phyloP scores from a whole-genome alignment of 2,797 vertebrate genomes.

The Salmo trutta region DNA sequence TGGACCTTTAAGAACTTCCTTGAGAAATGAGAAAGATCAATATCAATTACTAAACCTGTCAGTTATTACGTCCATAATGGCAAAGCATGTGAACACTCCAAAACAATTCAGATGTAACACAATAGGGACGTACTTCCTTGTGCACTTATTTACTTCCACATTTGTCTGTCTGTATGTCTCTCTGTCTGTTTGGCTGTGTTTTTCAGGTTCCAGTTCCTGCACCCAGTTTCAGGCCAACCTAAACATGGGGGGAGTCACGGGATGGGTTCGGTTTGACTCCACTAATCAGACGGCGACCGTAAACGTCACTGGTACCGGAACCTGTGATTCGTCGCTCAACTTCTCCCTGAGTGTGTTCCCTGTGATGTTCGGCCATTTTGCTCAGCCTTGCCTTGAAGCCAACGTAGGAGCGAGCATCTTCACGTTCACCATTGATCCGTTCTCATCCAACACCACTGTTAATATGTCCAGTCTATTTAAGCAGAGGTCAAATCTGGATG shows the following conservation, averaged over 20 bases:
- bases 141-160: too few species aligned
- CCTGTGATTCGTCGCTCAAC: slow-evolving; percentile 51
- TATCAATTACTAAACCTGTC: too few species aligned
- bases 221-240: slow-evolving; percentile 65
- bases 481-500: slow-evolving; percentile 60
- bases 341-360: slow-evolving; percentile 77
- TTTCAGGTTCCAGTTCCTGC: slow-evolving; percentile 63
- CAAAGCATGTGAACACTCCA: too few species aligned
- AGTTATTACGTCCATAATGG: too few species aligned
- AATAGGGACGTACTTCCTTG: background rate
- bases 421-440: slow-evolving; percentile 43
- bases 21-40: too few species aligned
- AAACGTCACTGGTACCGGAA: slow-evolving; percentile 59
- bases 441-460: background rate
- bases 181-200: background rate
- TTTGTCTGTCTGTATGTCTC: too few species aligned
- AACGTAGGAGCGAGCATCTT: slow-evolving; percentile 67
- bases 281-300: slow-evolving; percentile 44
- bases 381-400: slow-evolving; percentile 67
- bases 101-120: background rate
- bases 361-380: slow-evolving; percentile 74
- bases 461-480: slow-evolving; percentile 56
- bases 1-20: too few species aligned
- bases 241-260: slow-evolving; percentile 78
- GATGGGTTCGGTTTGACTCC: slow-evolving; percentile 68